phyloP scores from a whole-genome alignment of 64 coral and sea anemone genomes.

The Catalaphyllia jardinei region DNA sequence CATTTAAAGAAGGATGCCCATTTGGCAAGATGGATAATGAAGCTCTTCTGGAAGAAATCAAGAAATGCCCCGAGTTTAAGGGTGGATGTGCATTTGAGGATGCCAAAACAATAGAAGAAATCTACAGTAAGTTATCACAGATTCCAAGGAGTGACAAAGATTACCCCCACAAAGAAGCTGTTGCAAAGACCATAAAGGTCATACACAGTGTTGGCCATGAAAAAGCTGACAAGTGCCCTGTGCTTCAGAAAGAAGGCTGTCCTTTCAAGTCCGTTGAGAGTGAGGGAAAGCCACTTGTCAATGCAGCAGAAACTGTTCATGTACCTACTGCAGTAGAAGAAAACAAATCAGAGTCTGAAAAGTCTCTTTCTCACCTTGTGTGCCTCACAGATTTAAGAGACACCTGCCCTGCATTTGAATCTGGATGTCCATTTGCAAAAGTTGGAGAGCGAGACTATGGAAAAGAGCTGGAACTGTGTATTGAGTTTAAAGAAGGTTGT shows the following conservation, averaged over 20 bases:
- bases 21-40: slow-evolving; percentile 59
- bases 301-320: slow-evolving; percentile 31
- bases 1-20: slow-evolving; percentile 68
- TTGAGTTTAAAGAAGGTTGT: slow-evolving; percentile 72
- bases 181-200: slow-evolving; percentile 54
- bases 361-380: slow-evolving; percentile 18
- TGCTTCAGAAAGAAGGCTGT: slow-evolving; percentile 54
- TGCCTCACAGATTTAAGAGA: slow-evolving; percentile 51
- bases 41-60: slow-evolving; percentile 55
- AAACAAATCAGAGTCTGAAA: background rate
- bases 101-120: slow-evolving; percentile 53
- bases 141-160: slow-evolving; percentile 51
- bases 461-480: slow-evolving; percentile 56
- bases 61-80: slow-evolving; percentile 65
- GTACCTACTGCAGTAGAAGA: slow-evolving; percentile 13
- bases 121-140: slow-evolving; percentile 43
- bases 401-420: slow-evolving; percentile 71
- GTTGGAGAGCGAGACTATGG: slow-evolving; percentile 11
- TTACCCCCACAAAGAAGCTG: slow-evolving; percentile 52
- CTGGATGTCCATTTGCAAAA: slow-evolving; percentile 73
- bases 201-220: slow-evolving; percentile 57
- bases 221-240: slow-evolving; percentile 46
- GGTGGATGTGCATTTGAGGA: slow-evolving; percentile 53
- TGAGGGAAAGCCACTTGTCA: slow-evolving; percentile 46
- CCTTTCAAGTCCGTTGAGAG: slow-evolving; percentile 58